These are phyloP conservation scores for Tinea semifulvella DNA, from an alignment of 2,888 invertebrate genomes.

Conservation along the genomic window DNA sequence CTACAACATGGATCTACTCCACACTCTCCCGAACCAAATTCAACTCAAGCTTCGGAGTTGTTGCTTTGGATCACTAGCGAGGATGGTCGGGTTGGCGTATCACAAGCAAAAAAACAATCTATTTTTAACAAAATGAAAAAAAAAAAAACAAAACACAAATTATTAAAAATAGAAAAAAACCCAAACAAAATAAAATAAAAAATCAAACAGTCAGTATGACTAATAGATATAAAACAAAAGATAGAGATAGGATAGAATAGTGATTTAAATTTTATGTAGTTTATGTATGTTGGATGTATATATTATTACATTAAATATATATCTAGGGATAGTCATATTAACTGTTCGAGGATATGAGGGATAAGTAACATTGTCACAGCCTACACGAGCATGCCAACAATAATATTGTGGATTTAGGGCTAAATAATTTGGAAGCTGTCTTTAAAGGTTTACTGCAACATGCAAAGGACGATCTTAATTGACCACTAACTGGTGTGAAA, in stretches of 20 bases:
- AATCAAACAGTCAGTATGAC: slow-evolving; percentile 68
- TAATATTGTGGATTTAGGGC: slow-evolving; percentile 6
- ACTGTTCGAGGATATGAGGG: slow-evolving; percentile 61
- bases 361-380: slow-evolving; percentile 63
- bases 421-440: slow-evolving; percentile 1
- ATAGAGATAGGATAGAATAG: slow-evolving; percentile 37
- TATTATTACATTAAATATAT: slow-evolving; percentile 25
- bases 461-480: slow-evolving; percentile 40
- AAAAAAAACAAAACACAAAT: slow-evolving; percentile 24
- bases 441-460: slow-evolving; percentile 30
- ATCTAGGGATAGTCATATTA: slow-evolving; percentile 47
- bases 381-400: slow-evolving; percentile 59
- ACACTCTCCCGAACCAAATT: slow-evolving; percentile 19
- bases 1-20: slow-evolving; percentile 21
- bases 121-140: slow-evolving; percentile 42
- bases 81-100: slow-evolving; percentile 58
- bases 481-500: slow-evolving; percentile 18
- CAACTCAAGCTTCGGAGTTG: slow-evolving; percentile 32
- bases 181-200: slow-evolving; percentile 31
- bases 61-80: slow-evolving; percentile 52
- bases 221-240: slow-evolving; percentile 48
- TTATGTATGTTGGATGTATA: slow-evolving; percentile 29
- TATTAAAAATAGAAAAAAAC: slow-evolving; percentile 30
- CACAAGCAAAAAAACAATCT: slow-evolving; percentile 58
- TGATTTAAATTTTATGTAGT: slow-evolving; percentile 56